Evolutionary conservation across 53 echinoderm and acorn worm species (phyloP).

Genomic region (Hippasteria phrygiana): DNA sequence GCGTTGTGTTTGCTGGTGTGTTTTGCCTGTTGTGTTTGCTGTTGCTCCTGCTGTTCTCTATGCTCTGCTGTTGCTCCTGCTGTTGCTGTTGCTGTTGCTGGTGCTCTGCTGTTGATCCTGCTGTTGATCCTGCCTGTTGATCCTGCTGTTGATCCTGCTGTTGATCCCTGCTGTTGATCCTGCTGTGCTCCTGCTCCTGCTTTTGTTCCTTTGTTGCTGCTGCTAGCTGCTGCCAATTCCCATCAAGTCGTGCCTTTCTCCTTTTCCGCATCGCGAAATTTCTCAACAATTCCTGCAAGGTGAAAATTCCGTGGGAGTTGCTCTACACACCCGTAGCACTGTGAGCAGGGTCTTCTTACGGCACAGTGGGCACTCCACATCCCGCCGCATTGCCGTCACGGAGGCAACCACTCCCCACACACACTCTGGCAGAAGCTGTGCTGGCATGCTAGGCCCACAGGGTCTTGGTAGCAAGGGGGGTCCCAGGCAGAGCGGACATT

Average conservation of each 20-base stretch:
- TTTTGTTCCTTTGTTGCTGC: no score
- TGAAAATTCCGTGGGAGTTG: neutral
- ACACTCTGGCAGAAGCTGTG: conserved; percentile 43
- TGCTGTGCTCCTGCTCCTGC: no score
- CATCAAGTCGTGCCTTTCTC: neutral
- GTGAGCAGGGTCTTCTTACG: neutral
- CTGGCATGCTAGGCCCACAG: conserved; percentile 24
- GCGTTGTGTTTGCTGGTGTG: neutral
- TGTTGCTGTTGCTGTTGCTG: conserved; percentile 1
- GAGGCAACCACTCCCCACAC: neutral
- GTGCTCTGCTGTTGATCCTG: no score
- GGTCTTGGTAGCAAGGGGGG: conserved; percentile 14
- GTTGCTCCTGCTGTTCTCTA: neutral
- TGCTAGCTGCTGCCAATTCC: no score
- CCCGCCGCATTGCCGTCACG: neutral
- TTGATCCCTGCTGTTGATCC: no score
- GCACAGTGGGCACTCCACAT: conserved; percentile 1
- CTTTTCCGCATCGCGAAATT: neutral
- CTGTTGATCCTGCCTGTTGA: no score
- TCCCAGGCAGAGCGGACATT: conserved; percentile 31
- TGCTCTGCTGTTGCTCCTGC: neutral
- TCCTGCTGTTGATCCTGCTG: no score
- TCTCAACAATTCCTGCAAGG: neutral
- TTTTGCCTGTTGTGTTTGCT: neutral
- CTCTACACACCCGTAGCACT: neutral